Evolutionary conservation across 2,797 vertebrate genomes (phyloP).

Genomic region (Phalloptychus januarius): DNA sequence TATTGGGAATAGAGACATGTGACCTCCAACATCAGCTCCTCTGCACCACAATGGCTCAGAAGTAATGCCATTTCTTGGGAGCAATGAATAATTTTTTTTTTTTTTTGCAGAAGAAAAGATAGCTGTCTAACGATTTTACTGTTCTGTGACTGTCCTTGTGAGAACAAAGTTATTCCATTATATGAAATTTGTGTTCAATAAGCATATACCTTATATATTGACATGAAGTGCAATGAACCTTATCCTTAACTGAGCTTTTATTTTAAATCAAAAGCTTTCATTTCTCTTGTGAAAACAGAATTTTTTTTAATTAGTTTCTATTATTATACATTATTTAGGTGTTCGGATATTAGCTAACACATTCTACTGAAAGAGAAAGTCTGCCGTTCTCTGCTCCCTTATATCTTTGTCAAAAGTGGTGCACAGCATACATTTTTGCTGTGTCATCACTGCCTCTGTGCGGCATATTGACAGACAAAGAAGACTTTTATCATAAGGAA

Average conservation of each 20-base stretch:
- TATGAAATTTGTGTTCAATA: background rate
- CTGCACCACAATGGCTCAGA: constrained; percentile 56
- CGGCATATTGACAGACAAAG: constrained; percentile 47
- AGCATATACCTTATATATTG: background rate
- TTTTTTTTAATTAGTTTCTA: background rate
- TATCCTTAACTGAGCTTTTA: background rate
- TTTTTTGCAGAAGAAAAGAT: background rate
- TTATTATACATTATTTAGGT: background rate
- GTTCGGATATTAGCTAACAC: background rate
- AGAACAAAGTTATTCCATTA: background rate
- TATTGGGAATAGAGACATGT: constrained; percentile 44
- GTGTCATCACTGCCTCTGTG: constrained; percentile 63
- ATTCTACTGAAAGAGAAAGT: constrained; percentile 6
- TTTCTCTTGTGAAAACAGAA: background rate
- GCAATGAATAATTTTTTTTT: background rate
- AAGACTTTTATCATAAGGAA: constrained; percentile 28
- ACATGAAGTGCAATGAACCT: background rate
- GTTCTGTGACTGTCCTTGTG: constrained; percentile 11
- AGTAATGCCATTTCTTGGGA: constrained; percentile 17
- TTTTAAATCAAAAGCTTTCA: background rate
- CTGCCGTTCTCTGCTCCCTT: constrained; percentile 19
- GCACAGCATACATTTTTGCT: constrained; percentile 60
- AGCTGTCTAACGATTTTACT: background rate
- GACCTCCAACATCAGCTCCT: constrained; percentile 61
- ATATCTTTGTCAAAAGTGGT: constrained; percentile 21